Conservation (phyloP, 2,797 vertebrate species). For the Hyperoplus immaculatus region DNA sequence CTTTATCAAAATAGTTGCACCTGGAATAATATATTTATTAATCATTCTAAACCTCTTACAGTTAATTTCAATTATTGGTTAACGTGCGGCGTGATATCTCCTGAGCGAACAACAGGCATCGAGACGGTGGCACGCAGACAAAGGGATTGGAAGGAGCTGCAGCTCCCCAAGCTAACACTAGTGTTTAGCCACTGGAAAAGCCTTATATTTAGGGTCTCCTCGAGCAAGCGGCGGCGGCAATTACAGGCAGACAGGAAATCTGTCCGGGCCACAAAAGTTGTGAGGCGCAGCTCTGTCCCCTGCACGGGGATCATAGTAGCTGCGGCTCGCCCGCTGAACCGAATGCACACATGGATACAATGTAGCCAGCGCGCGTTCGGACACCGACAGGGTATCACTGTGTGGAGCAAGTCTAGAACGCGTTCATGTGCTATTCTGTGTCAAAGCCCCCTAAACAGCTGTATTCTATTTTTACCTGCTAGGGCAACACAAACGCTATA, state of each 20-base stretch:
- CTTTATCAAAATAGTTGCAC: background rate
- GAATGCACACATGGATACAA: conserved; percentile 38
- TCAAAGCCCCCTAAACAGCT: conserved; percentile 71
- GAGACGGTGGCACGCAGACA: conserved; percentile 76
- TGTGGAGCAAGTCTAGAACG: conserved; percentile 4
- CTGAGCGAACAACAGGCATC: conserved; percentile 70
- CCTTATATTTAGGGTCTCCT: background rate
- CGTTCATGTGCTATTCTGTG: conserved; percentile 28
- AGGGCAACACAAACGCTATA: conserved; percentile 67
- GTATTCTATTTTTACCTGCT: conserved; percentile 69
- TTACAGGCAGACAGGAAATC: background rate
- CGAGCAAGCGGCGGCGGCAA: background rate
- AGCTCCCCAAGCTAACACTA: conserved; percentile 61
- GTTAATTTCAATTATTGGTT: background rate
- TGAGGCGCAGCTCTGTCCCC: conserved; percentile 35
- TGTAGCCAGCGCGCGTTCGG: conserved; percentile 19
- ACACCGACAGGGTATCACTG: background rate
- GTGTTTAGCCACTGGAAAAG: conserved; percentile 20
- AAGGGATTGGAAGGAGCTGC: conserved; percentile 73
- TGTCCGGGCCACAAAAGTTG: conserved; percentile 72
- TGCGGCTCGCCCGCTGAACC: conserved; percentile 1
- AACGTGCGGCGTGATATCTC: conserved; percentile 42
- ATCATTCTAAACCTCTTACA: background rate
- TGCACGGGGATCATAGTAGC: conserved; percentile 14
- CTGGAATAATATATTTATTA: background rate